phyloP scores from a whole-genome alignment of 2,888 invertebrate species.

The Drosophila longiperda region DNA sequence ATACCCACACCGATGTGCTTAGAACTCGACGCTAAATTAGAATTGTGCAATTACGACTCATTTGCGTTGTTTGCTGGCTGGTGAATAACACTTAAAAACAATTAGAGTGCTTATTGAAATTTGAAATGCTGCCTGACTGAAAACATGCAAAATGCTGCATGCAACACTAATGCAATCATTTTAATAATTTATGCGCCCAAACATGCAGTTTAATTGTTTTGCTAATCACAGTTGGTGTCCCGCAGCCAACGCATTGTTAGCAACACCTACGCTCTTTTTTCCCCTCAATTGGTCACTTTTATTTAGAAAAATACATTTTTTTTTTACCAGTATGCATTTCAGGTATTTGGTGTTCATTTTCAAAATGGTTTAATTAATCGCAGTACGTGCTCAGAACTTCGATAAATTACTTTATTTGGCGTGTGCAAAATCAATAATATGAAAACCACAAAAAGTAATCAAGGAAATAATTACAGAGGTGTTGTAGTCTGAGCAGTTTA shows the following conservation, averaged over 20 bases:
- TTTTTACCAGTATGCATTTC: background rate
- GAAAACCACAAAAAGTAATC: background rate
- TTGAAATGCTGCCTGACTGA: conserved; percentile 47
- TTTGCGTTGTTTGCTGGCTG: conserved; percentile 52
- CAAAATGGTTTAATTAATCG: conserved; percentile 15
- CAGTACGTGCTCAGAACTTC: conserved; percentile 1
- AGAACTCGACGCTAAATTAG: conserved; percentile 74
- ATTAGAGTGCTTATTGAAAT: conserved; percentile 77
- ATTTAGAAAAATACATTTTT: background rate
- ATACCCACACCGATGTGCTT: conserved; percentile 38
- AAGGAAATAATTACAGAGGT: background rate
- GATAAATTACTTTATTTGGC: background rate
- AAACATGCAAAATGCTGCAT: conserved; percentile 47
- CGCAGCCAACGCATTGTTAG: background rate
- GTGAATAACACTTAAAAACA: conserved; percentile 77
- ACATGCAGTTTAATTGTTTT: conserved; percentile 68
- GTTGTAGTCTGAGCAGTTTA: background rate
- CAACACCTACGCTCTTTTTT: conserved; percentile 10
- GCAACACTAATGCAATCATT: conserved; percentile 64
- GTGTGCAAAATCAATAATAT: background rate
- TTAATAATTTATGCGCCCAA: conserved; percentile 70
- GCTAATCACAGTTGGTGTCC: conserved; percentile 42
- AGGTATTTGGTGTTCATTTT: background rate
- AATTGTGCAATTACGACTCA: conserved; percentile 81
- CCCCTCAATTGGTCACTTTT: background rate